phyloP scores from a whole-genome alignment of 2,888 invertebrate species.

The Melieria picta region DNA sequence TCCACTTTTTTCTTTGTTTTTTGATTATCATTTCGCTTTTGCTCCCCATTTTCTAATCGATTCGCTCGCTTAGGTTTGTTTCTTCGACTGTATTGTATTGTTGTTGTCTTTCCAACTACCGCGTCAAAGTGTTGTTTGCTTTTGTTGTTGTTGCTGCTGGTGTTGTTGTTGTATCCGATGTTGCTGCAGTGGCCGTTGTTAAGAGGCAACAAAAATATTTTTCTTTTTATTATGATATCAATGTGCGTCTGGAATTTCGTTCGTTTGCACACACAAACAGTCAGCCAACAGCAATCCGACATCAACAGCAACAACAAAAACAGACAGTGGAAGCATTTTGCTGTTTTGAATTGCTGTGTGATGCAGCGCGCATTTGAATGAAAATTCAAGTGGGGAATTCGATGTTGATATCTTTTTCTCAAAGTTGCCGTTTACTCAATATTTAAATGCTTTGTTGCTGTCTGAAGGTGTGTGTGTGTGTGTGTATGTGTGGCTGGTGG shows the following conservation, averaged over 20 bases:
- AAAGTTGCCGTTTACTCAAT: no score
- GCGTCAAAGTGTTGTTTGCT: neutral
- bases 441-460: no score
- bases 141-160: neutral
- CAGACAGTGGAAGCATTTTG: constrained; percentile 24
- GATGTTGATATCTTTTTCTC: no score
- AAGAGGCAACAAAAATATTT: constrained; percentile 16
- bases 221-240: constrained; percentile 31
- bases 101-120: constrained; percentile 6
- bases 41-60: neutral
- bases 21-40: neutral
- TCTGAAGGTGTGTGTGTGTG: neutral
- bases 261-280: no score
- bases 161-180: neutral
- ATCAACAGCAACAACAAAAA: constrained; percentile 13
- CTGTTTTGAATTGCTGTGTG: no score
- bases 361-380: no score
- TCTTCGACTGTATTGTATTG: neutral
- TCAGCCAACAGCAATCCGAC: neutral
- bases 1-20: neutral
- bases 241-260: constrained; percentile 31
- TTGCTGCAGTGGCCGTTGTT: neutral
- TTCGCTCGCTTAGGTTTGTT: neutral
- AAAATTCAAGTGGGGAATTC: no score
- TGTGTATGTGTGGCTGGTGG: constrained; percentile 17